Evolutionary conservation across 2,888 invertebrate species (phyloP).

Genomic region (Mythimna impura): DNA sequence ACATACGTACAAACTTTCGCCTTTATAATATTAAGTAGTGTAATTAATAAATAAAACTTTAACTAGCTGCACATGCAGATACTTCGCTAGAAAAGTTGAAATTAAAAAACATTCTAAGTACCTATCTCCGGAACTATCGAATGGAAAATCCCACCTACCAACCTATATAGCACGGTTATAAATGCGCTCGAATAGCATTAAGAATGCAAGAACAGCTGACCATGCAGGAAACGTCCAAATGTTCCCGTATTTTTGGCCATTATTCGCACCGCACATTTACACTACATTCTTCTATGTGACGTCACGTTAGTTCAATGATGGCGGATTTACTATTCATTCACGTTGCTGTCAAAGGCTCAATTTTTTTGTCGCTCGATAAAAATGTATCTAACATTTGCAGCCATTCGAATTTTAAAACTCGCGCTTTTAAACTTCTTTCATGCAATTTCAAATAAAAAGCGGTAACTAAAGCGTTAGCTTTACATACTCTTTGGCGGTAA

Average conservation of each 20-base stretch:
- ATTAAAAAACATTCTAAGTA: background rate
- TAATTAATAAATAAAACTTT: too few relatives aligned
- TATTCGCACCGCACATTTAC: constrained; percentile 33
- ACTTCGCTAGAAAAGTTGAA: background rate
- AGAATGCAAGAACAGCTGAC: constrained; percentile 55
- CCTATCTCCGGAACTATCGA: background rate
- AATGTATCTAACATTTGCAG: constrained; percentile 37
- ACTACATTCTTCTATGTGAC: constrained; percentile 42
- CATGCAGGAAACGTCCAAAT: constrained; percentile 14
- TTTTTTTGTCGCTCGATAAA: constrained; percentile 27
- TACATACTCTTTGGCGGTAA: too few relatives aligned
- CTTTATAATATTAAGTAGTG: too few relatives aligned
- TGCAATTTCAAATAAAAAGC: background rate
- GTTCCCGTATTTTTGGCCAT: constrained; percentile 34
- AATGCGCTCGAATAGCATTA: constrained; percentile 39
- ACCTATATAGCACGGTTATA: background rate
- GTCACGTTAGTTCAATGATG: constrained; percentile 40
- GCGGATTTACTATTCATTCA: constrained; percentile 6
- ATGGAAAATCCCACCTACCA: background rate
- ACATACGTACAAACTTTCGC: too few relatives aligned
- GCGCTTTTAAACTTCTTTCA: background rate
- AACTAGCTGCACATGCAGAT: too few relatives aligned
- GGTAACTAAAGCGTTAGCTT: too few relatives aligned
- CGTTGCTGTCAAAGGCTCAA: constrained; percentile 2
- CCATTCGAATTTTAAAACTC: background rate